Percentiles rank a stretch among this genome's conserved stretches.
Evolutionary conservation across 1,140 invertebrate species (phyloP).

Genomic region (Wiebesia pumilae): DNA sequence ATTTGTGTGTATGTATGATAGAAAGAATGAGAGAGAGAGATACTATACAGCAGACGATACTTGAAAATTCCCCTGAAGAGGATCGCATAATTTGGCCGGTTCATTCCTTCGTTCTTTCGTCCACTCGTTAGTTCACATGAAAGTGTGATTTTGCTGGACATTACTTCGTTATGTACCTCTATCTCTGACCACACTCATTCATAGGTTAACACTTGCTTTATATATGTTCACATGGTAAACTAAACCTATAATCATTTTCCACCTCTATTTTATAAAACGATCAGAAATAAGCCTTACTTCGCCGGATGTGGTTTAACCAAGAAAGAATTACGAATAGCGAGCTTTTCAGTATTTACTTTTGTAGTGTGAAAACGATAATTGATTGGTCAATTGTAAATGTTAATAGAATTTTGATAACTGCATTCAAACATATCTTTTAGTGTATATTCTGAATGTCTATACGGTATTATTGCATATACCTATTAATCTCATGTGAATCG

Average conservation of each 20-base stretch:
- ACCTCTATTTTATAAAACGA: not conserved
- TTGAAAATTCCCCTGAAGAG: constrained; percentile 7
- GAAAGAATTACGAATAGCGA: too few species aligned
- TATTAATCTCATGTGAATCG: constrained; percentile 41
- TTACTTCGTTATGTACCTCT: constrained; percentile 7
- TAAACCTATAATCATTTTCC: constrained; percentile 11
- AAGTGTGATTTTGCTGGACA: constrained; percentile 24
- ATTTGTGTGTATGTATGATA: too few species aligned
- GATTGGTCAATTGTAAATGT: constrained; percentile 25
- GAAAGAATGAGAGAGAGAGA: not conserved
- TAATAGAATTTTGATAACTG: constrained; percentile 13
- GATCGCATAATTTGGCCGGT: constrained; percentile 26
- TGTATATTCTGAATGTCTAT: not conserved
- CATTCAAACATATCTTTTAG: not conserved
- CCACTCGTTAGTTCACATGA: constrained; percentile 20
- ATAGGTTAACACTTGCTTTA: not conserved
- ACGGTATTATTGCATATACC: not conserved
- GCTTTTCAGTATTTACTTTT: constrained; percentile 5
- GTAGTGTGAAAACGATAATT: constrained; percentile 15
- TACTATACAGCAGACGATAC: constrained; percentile 8
- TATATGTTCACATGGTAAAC: not conserved
- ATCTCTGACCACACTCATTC: not conserved
- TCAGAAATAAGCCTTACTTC: not conserved
- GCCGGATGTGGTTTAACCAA: too few species aligned
- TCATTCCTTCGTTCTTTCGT: not conserved